phyloP scores from a whole-genome alignment of 2,888 invertebrate species.

The Camponotus fellah region DNA sequence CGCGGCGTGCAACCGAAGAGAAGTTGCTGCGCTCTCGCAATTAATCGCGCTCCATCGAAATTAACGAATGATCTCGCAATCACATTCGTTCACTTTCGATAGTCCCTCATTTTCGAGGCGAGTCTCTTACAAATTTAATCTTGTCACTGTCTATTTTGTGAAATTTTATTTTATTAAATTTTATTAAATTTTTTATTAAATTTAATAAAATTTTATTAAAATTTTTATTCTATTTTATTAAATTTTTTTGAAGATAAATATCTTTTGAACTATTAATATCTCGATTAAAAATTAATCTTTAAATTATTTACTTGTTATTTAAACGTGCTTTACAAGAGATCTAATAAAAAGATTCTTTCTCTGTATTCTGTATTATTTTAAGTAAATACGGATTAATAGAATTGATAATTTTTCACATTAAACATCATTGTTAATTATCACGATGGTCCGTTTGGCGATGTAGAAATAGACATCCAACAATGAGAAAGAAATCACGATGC shows the following conservation, averaged over 20 bases:
- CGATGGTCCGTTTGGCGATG: background rate
- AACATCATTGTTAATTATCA: constrained; percentile 20
- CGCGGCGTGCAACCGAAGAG: background rate
- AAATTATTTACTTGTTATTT: background rate
- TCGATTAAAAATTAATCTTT: background rate
- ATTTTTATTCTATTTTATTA: no score
- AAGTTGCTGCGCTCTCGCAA: background rate
- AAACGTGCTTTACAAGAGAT: background rate
- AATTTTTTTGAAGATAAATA: background rate
- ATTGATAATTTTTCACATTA: background rate
- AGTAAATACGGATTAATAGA: background rate
- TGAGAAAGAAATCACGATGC: constrained; percentile 31
- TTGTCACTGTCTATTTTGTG: background rate
- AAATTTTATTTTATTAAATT: no score
- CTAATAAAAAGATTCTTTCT: background rate
- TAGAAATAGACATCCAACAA: constrained; percentile 15
- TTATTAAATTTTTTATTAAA: background rate
- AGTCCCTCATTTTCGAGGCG: background rate
- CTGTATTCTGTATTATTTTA: background rate
- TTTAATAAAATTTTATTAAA: no score
- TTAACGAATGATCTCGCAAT: background rate
- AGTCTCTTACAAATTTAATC: background rate
- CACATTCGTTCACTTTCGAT: background rate
- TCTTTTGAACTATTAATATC: background rate
- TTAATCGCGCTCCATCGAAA: background rate